A percentile compares a stretch with the other conserved stretches of the same genome.
Evolutionary conservation across 2,888 invertebrate species (phyloP).

Genomic region (Cheilosia impressa): DNA sequence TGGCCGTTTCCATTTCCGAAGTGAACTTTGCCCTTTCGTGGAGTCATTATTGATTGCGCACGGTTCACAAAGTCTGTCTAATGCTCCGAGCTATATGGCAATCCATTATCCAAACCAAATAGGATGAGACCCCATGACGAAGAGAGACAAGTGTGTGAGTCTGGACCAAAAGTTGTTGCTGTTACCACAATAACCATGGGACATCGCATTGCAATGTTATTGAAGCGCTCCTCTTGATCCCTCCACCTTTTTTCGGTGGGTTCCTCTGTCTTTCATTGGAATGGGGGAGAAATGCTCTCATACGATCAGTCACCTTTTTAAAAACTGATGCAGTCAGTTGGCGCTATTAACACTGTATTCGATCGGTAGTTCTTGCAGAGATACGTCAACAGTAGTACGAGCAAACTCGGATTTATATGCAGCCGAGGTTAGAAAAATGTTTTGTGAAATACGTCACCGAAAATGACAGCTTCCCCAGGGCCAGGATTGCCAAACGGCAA

Average conservation of each 20-base stretch:
- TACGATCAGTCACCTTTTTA: no score
- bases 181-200: neutral
- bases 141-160: neutral
- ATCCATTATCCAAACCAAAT: neutral
- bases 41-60: conserved; percentile 10
- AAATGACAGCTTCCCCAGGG: no score
- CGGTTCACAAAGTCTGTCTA: neutral
- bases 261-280: no score
- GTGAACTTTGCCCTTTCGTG: conserved; percentile 1
- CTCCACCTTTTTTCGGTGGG: neutral
- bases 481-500: no score
- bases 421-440: no score
- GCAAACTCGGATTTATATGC: no score
- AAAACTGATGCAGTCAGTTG: no score
- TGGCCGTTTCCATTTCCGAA: neutral
- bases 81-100: neutral
- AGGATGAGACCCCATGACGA: neutral
- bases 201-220: neutral
- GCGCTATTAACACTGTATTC: no score
- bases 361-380: no score
- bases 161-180: neutral
- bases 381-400: no score
- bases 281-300: neutral
- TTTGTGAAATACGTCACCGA: no score
- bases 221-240: neutral